A percentile compares a stretch with the other conserved stretches of the same genome.
Conservation (phyloP, 2,888 invertebrate species). For the Eupithecia exiguata region DNA sequence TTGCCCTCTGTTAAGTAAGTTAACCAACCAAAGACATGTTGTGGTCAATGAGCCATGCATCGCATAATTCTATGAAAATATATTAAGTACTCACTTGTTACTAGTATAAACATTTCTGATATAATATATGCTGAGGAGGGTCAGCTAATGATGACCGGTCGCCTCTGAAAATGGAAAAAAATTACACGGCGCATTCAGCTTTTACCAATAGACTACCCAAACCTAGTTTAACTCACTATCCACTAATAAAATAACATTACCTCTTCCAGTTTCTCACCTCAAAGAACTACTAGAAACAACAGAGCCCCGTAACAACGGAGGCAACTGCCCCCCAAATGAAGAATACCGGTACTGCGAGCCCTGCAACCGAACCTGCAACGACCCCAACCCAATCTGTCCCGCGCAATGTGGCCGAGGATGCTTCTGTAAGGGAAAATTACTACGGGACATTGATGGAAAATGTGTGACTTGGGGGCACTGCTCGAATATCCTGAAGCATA, state of each 20-base stretch:
- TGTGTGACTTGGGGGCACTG: slow-evolving; percentile 60
- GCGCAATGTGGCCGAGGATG: slow-evolving; percentile 69
- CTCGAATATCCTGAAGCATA: slow-evolving; percentile 46
- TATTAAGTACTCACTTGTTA: too few relatives aligned
- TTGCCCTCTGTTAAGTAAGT: slow-evolving; percentile 51
- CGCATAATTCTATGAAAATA: too few relatives aligned
- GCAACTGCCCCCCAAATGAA: slow-evolving; percentile 59
- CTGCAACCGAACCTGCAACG: slow-evolving; percentile 63
- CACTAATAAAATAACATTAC: background rate
- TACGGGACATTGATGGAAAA: slow-evolving; percentile 57
- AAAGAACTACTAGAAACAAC: slow-evolving; percentile 53
- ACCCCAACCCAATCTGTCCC: slow-evolving; percentile 67
- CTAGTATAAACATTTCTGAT: too few relatives aligned
- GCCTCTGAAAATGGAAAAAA: too few relatives aligned
- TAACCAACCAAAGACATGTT: background rate
- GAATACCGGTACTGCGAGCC: slow-evolving; percentile 69
- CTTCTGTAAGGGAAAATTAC: slow-evolving; percentile 62
- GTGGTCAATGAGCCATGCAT: too few relatives aligned
- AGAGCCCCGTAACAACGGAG: slow-evolving; percentile 58
- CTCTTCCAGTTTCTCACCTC: slow-evolving; percentile 46
- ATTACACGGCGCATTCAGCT: too few relatives aligned
- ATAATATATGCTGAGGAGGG: too few relatives aligned
- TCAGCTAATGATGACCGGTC: too few relatives aligned
- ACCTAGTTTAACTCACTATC: too few relatives aligned
- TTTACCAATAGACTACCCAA: too few relatives aligned